Evolutionary conservation across 2,113 vertebrate species (phyloP), one percentile per base, ranked within the genome.

Genomic region (Neodontobutis hainanensis): DNA sequence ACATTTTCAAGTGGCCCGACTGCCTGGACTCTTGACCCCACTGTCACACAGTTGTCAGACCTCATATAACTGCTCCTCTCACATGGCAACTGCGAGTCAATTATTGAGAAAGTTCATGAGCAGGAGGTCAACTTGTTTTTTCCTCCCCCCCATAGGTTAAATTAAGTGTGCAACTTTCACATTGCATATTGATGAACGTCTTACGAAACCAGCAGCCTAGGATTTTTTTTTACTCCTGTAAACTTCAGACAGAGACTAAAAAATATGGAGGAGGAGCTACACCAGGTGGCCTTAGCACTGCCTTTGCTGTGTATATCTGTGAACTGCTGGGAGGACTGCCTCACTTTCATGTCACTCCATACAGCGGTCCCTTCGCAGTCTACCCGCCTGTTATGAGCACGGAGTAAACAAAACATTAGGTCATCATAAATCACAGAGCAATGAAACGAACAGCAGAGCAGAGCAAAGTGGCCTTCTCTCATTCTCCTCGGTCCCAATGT

Each of bases 341-440:
- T 32, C 11, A 10, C 90, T 91, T 92, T 92, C 88, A 92, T 88
- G 90, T 90, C 73, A 73, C 78, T 68, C 81, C 80, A 49, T 73
- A 75, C 72, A 55, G 68, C 79, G 67, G 51, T 77, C 72, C 78
- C 83, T 58, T 68, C 83, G 87, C 81, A 83, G 75, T 82, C 78
- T 15, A 65, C 80, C 81, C 55, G 73, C 85, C 84, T 85, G 78
- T 87, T 90, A 86, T 87, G 85, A 89, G 78, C 84, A 68, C 83
- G 84, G 85, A 84, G 77, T 92, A 90, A 92, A 91, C 89, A 92
- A 88, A 88, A 83, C 86, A 87, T 92, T 90, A 88, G 90, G 87
- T 91, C 89, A 87, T 91, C 88, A 88, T 91, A 90, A 90, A 89
- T 89, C 91, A 87, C 67, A 0, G 67, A 73, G 73, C 82, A 78